phyloP scores from a whole-genome alignment of 2,888 invertebrate species.

The Drosophila algonquin region DNA sequence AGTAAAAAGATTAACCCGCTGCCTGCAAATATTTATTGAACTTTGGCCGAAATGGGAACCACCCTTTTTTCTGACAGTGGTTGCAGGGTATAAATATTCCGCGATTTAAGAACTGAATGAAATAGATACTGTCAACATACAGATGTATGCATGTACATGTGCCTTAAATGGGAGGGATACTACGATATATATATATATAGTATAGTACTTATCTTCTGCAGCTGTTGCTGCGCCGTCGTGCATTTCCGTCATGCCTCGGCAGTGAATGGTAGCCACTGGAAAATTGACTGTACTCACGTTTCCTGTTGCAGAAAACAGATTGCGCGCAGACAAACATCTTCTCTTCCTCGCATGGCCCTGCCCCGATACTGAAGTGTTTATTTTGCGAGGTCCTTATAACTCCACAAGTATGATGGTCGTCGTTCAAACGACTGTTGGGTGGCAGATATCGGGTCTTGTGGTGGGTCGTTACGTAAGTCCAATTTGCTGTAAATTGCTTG shows the following conservation, averaged over 20 bases:
- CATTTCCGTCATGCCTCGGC: neutral
- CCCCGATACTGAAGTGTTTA: neutral
- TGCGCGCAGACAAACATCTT: neutral
- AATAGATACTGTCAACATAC: no score
- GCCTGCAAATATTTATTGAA: neutral
- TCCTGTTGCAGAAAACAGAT: neutral
- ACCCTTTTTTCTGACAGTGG: no score
- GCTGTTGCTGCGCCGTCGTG: no score
- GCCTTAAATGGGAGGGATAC: no score
- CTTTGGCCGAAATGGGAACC: no score
- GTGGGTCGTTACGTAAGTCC: conserved; percentile 16
- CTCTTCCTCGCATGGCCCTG: neutral
- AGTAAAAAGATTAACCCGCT: neutral
- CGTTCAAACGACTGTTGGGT: neutral
- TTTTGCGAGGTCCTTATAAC: neutral
- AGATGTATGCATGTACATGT: no score
- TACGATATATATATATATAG: no score
- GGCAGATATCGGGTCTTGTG: neutral
- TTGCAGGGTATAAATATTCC: no score
- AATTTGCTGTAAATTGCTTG: conserved; percentile 1
- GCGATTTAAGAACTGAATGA: no score
- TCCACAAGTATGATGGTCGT: neutral
- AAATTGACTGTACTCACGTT: neutral
- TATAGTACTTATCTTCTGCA: no score
- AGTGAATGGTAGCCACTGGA: neutral